A percentile compares a stretch with the other conserved stretches of the same genome.
These are phyloP conservation scores for Peromyscus leucopus DNA, from an alignment of 2,113 vertebrate species.

Conservation along the genomic window DNA sequence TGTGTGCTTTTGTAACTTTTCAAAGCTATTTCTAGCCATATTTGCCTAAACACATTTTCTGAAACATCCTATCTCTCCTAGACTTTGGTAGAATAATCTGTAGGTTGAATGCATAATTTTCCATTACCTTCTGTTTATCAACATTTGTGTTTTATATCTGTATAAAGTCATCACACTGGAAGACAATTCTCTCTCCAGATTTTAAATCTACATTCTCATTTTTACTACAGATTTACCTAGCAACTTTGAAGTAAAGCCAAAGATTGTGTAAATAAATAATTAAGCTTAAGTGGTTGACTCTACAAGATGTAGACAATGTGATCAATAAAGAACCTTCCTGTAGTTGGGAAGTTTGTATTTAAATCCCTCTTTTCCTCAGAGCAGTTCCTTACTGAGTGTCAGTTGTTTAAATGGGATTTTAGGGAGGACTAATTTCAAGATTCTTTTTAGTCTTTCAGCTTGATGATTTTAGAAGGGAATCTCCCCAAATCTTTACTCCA, in stretches of 20 bases:
- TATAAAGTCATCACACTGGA: slow-evolving; percentile 20
- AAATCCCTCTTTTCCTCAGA: slow-evolving; percentile 38
- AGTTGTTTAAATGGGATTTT: slow-evolving; percentile 61
- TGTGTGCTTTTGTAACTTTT: background rate
- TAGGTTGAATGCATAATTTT: background rate
- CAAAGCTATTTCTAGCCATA: background rate
- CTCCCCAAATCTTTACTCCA: slow-evolving; percentile 30
- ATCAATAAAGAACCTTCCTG: slow-evolving; percentile 38
- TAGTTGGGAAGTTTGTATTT: background rate
- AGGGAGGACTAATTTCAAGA: slow-evolving; percentile 50
- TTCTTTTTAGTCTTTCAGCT: slow-evolving; percentile 37
- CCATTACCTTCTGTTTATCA: slow-evolving; percentile 15
- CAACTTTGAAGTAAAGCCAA: slow-evolving; percentile 43
- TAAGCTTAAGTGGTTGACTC: slow-evolving; percentile 36
- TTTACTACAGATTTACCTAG: background rate
- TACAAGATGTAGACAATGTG: background rate
- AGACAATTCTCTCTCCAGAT: background rate
- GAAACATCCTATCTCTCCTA: background rate
- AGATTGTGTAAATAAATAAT: background rate
- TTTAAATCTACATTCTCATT: background rate
- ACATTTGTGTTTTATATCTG: slow-evolving; percentile 13
- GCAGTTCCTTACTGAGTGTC: background rate
- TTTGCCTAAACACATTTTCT: background rate
- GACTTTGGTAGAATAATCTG: slow-evolving; percentile 36
- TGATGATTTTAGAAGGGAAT: slow-evolving; percentile 40